Evolutionary conservation across 2,797 vertebrate genomes (phyloP).

Genomic region (Cottoperca gobio): DNA sequence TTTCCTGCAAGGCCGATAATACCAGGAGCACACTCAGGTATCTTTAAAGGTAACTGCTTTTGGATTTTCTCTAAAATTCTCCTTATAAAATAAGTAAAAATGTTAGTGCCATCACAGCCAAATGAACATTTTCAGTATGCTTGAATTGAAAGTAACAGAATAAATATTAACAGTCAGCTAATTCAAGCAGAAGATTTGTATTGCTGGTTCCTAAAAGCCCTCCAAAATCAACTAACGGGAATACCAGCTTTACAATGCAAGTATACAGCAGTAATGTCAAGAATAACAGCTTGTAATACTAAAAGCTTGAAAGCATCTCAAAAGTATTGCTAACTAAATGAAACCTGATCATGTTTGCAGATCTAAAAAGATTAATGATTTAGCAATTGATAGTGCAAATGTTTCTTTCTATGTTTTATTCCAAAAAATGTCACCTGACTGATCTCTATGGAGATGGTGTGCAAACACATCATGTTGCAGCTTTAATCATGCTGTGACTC

Average conservation of each 20-base stretch:
- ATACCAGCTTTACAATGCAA: constrained; percentile 3
- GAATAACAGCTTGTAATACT: constrained; percentile 12
- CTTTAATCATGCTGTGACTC: not conserved
- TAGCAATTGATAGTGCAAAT: not conserved
- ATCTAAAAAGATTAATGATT: not conserved
- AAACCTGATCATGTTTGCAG: not conserved
- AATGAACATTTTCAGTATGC: not conserved
- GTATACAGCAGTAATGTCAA: constrained; percentile 17
- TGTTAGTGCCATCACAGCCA: not conserved
- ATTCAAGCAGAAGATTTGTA: not conserved
- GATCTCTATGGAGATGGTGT: not conserved
- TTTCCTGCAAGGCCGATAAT: constrained; percentile 64
- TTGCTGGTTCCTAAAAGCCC: not conserved
- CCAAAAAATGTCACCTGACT: not conserved
- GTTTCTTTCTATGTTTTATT: not conserved
- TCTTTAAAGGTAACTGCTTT: constrained; percentile 63
- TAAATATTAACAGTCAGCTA: not conserved
- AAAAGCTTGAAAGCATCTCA: not conserved
- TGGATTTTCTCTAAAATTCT: no score
- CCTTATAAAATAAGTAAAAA: no score
- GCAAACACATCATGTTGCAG: not conserved
- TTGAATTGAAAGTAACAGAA: not conserved
- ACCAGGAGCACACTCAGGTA: constrained; percentile 79
- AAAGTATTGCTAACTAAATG: not conserved
- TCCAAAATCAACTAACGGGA: not conserved